Evolutionary conservation across 2,113 vertebrate species (phyloP), one percentile per base, ranked within the genome.

Genomic region (Epinephelus moara): DNA sequence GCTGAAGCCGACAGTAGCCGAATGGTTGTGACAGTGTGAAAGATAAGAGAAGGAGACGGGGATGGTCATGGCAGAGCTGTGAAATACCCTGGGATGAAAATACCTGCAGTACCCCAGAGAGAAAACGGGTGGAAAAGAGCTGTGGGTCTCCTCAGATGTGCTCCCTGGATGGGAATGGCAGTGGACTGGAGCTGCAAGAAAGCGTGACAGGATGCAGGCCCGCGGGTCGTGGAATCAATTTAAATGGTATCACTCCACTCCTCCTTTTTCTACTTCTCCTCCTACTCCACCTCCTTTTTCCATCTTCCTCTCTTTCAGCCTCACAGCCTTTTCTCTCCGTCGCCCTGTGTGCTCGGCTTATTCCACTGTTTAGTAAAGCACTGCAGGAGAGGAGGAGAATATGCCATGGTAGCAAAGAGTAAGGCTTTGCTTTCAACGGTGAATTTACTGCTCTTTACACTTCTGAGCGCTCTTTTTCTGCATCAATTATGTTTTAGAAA

Each of bases 151-250:
- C 74, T 88, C 68, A 78, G 77, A 90, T 67, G 81, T 76, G 71
- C 63, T 75, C 50, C 73, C 71, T 71, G 59, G 63, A 78, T 75
- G 67, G 67, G 86, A 70, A 70, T 59, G 57, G 70, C 68, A 53
- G 66, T 74, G 85, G 81, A 85, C 67, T 27, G 74, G 71, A 81
- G 81, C 86, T 77, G 60, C 61, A 72, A 59, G 76, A 59, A 69
- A 85, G 85, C 78, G 73, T 90, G 85, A 88, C 86, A 60, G 77
- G 85, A 87, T 70, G 89, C 80, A 82, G 75, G 72, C 80, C 81
- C 52, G 70, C 81, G 70, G 92, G 86, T 90, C 52, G 55, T 42
- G 70, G 85, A 93, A 93, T 92, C 92, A 86, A 88, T 94, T 93
- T 80, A 85, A 92, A 91, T 55, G 78, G 64, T 67, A 81, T 86